Conservation (phyloP, 2,113 vertebrate genomes). For the Suncus etruscus region DNA sequence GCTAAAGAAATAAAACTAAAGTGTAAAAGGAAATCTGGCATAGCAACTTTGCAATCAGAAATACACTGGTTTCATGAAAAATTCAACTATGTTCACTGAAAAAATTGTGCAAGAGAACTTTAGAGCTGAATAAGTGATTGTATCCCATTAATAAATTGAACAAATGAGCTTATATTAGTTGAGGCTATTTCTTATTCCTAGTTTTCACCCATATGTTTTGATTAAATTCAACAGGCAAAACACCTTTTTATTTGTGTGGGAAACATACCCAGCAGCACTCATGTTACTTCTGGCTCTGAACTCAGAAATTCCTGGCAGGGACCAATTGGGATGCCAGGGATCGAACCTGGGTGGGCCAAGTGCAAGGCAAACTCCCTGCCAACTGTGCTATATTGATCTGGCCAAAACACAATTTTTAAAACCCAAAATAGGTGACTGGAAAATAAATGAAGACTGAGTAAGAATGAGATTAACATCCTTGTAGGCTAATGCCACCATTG, state of each 20-base stretch:
- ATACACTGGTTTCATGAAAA: not conserved
- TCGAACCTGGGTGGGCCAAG: no score
- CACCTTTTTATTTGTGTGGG: no score
- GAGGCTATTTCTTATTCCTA: not conserved
- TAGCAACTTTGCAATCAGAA: not conserved
- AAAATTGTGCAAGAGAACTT: not conserved
- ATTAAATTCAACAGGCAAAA: not conserved
- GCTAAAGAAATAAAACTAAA: not conserved
- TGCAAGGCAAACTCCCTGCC: no score
- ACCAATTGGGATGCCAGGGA: no score
- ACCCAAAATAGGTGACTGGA: not conserved
- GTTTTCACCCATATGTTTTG: not conserved
- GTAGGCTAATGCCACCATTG: rapidly evolving
- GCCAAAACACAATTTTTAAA: not conserved
- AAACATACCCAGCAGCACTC: no score
- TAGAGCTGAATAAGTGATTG: not conserved
- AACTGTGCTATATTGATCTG: no score
- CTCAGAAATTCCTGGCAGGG: no score
- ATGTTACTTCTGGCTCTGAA: no score
- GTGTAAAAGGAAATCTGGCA: not conserved
- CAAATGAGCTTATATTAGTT: not conserved
- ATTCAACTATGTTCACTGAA: not conserved
- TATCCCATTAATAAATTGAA: not conserved
- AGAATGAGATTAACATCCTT: not conserved
- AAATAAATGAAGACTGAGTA: not conserved